Evolutionary conservation across 2,797 vertebrate species (phyloP).

Genomic region (Scyliorhinus canicula): DNA sequence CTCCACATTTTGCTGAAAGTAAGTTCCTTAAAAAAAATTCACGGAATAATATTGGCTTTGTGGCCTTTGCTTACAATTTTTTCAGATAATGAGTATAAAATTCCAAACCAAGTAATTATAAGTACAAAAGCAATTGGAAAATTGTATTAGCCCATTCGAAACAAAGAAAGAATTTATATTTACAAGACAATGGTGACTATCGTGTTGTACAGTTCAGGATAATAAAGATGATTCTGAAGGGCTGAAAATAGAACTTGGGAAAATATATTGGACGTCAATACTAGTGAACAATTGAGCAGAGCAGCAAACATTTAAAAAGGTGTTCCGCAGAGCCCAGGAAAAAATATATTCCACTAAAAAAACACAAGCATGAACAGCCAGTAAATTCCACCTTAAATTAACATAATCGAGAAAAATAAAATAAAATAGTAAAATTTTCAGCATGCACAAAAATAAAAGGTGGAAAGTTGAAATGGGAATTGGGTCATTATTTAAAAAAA

Average conservation of each 20-base stretch:
- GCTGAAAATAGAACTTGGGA: too few relatives aligned
- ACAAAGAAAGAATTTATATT: neutral
- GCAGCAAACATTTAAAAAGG: too few relatives aligned
- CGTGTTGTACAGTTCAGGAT: too few relatives aligned
- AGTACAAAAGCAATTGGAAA: neutral
- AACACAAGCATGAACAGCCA: too few relatives aligned
- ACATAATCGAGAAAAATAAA: neutral
- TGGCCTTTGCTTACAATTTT: neutral
- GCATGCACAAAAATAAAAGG: neutral
- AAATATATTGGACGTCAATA: too few relatives aligned
- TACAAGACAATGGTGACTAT: neutral
- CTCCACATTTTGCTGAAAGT: neutral
- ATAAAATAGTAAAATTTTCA: neutral
- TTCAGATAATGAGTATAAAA: conserved; percentile 5
- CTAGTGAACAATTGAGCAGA: too few relatives aligned
- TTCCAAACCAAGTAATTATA: neutral
- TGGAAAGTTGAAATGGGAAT: too few relatives aligned
- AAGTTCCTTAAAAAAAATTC: neutral
- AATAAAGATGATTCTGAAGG: too few relatives aligned
- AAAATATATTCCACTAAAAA: too few relatives aligned
- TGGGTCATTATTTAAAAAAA: too few relatives aligned
- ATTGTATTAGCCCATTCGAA: neutral
- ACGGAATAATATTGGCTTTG: neutral
- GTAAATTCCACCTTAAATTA: too few relatives aligned
- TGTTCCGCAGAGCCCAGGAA: too few relatives aligned